Evolutionary conservation across 2,797 vertebrate genomes (phyloP), one percentile per base, ranked within the genome.

Genomic region (Rhinella marina): DNA sequence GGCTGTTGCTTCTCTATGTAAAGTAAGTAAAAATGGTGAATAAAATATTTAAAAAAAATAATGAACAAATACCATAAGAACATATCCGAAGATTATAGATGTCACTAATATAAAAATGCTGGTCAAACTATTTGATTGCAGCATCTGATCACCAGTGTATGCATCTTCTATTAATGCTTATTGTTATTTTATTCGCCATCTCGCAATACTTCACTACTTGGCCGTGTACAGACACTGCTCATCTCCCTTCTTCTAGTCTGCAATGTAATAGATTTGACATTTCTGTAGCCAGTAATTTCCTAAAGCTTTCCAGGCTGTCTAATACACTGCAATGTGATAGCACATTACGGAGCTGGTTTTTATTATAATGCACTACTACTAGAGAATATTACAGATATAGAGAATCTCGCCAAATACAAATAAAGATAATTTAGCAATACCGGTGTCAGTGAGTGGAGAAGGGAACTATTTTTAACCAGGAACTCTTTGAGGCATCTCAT

Each of bases 281-380:
- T 78, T 78, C 77, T 19, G 14, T 29, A 79, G 77, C 77, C 52
- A 11, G 52, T 56, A 6, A 78, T 29, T 78, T 29, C 14, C 50
- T 78, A 56, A 78, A 78, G 76, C 52, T 78, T n/a, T 78, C 76
- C 29, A 25, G 50, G 25, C 50, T 54, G 75, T 56, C 75, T 56
- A 50, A 75, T 75, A 50, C 29, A 50, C 72, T n/a, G 72, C 19
- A 50, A 75, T 75, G 48, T 75, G 41, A 72, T 72, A 41, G 68
- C 73, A 78, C 76, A 56, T 78, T 78, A 54, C 23, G 2, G 23
- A 6, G 21, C 41, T 50, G 13, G 41, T 21, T 16, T 78, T 16
- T 25, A 56, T 56, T 78, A n/a, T 78, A 78, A 78, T 78, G 52
- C 52, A 78, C 48, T 75, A 50, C n/a, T 56, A 27, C 76, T 56